Percentiles rank a stretch among this genome's conserved stretches.
phyloP scores from a whole-genome alignment of 2,888 invertebrate genomes.

The Lysandra bellargus region DNA sequence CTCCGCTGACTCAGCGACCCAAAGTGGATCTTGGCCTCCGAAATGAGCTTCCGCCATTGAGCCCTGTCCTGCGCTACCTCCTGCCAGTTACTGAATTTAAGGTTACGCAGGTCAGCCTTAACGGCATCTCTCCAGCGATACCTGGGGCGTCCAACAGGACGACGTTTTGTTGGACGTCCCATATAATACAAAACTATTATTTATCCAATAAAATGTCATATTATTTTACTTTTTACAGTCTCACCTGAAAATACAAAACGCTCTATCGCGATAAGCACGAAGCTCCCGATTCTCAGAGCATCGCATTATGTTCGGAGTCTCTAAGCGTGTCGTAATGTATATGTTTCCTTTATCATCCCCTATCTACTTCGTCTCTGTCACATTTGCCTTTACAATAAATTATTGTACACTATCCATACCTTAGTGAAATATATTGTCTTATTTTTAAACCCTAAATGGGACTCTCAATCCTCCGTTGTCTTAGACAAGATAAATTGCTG shows the following conservation, averaged over 20 bases:
- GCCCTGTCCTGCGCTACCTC: too few relatives aligned
- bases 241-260: not conserved
- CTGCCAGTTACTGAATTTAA: too few relatives aligned
- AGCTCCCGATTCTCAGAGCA: not conserved
- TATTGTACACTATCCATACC: conserved; percentile 25
- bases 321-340: conserved; percentile 24
- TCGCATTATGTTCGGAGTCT: conserved; percentile 14
- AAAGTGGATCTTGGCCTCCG: too few relatives aligned
- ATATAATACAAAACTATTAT: not conserved
- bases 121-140: too few relatives aligned
- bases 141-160: too few relatives aligned
- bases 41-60: too few relatives aligned
- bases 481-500: not conserved
- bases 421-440: conserved; percentile 23
- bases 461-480: not conserved
- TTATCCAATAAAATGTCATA: not conserved
- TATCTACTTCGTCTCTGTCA: conserved; percentile 29
- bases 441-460: conserved; percentile 20
- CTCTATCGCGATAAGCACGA: not conserved
- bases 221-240: not conserved
- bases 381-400: conserved; percentile 24
- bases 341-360: conserved; percentile 23
- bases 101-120: too few relatives aligned
- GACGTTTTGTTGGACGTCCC: too few relatives aligned
- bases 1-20: too few relatives aligned